Base-by-base conservation (phyloP, 2,888 invertebrate species). In the Drosophila atripex region DNA sequence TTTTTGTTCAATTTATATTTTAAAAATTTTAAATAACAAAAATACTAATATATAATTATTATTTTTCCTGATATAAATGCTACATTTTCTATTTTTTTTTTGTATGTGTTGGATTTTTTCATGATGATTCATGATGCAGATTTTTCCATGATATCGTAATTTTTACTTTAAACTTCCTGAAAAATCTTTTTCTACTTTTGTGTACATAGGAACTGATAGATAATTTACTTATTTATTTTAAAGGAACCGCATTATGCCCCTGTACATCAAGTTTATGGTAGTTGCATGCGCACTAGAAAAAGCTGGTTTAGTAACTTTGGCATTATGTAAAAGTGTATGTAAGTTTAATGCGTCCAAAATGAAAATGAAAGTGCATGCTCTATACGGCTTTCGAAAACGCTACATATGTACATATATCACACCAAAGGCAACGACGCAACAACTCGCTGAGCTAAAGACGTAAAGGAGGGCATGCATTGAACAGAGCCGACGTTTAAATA, bases 311-410 rank as follows among this genome's bases (percentile, higher is more conserved):
- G 32, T 32, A 32, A 35, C 35, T 35, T 14, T 7, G 14, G 7
- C 6, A 35, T 35, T 35, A 35, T 43, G 18, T 43, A 43, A 16
- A 18, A 11, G 18, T 16, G 16, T 43, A 18, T 16, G 18, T 43
- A 43, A 18, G 43, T 18, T 43, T 1, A 43, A n/a, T 35, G 35
- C 35, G 35, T 35, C 35, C 35, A n/a, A 35, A 35, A 35, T 35
- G 35, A 35, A 35, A 35, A 35, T 35, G 35, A 35, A 35, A 35
- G 35, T 35, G 35, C 35, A 35, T 35, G 35, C 35, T 35, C n/a
- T n/a, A 35, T n/a, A 35, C 35, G n/a, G 35, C 35, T 35, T 35
- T 35, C 18, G 12, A 43, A 18, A 25, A 23, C 3, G 18, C 8
- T 46, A 46, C 23, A 46, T 46, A 23, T 23, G 12, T 35, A 32